Evolutionary conservation across 2,113 vertebrate genomes (phyloP).

Genomic region (Corydoras maculifer): DNA sequence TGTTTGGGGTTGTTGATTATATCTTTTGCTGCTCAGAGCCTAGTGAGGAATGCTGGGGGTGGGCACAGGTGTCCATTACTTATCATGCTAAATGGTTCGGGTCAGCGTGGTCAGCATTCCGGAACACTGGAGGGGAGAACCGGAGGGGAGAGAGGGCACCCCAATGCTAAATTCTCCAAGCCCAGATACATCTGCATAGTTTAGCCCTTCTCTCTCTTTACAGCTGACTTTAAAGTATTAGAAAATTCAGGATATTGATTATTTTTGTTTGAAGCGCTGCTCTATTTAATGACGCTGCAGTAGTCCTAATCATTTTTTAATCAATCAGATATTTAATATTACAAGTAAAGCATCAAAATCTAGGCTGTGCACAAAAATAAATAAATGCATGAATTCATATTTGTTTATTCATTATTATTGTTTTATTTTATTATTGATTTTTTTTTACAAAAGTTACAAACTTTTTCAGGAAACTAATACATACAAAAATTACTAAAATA

Average conservation of each 20-base stretch:
- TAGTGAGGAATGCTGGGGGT: constrained; percentile 32
- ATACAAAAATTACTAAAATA: too few species aligned
- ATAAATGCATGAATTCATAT: too few species aligned
- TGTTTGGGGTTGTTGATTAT: constrained; percentile 37
- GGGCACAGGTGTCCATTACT: constrained; percentile 42
- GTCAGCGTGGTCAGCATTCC: constrained; percentile 45
- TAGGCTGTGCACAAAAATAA: too few species aligned
- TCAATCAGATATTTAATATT: too few species aligned
- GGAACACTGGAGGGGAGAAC: constrained; percentile 37
- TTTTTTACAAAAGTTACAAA: too few species aligned
- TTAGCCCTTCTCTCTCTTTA: neutral
- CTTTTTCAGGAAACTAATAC: too few species aligned
- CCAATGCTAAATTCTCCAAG: constrained; percentile 20
- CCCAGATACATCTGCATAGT: constrained; percentile 6
- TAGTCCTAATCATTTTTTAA: too few species aligned
- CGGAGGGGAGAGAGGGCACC: constrained; percentile 10
- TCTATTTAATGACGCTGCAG: constrained; percentile 22
- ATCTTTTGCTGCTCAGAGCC: constrained; percentile 30
- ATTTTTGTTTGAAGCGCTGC: neutral
- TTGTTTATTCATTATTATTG: too few species aligned
- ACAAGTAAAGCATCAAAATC: too few species aligned
- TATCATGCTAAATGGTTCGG: constrained; percentile 41
- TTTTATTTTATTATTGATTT: too few species aligned
- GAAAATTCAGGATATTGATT: neutral
- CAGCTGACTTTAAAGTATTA: neutral